Percentiles rank a stretch among this genome's conserved stretches.
These are phyloP conservation scores for Phyllostomus hastatus DNA, from an alignment of 2,113 vertebrate genomes.

Conservation along the genomic window DNA sequence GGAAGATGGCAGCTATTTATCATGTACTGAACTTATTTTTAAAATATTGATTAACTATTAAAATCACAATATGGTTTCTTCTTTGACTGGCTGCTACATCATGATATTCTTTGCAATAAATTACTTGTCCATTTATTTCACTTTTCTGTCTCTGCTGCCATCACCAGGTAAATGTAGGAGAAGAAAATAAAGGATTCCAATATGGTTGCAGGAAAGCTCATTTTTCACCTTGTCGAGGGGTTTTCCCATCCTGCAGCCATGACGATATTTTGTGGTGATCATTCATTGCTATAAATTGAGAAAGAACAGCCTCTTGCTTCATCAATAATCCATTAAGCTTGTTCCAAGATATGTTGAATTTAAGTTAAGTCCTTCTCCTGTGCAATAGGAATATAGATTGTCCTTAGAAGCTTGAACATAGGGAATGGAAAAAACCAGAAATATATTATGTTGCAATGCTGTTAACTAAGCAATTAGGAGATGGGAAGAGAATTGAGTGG, in stretches of 20 bases:
- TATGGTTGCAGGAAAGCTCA: neutral
- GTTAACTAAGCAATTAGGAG: neutral
- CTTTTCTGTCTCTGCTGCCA: constrained; percentile 5
- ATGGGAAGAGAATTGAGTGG: neutral
- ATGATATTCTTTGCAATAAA: constrained; percentile 21
- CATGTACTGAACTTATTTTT: neutral
- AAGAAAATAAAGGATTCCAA: constrained; percentile 31
- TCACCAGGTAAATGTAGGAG: neutral
- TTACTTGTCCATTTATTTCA: neutral
- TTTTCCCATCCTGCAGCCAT: neutral
- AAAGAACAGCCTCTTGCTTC: constrained; percentile 29
- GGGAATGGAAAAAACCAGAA: neutral
- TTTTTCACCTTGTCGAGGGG: constrained; percentile 34
- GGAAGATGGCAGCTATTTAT: neutral
- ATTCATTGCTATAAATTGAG: neutral
- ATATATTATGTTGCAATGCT: neutral
- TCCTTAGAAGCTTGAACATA: neutral
- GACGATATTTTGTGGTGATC: neutral
- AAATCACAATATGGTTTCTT: neutral
- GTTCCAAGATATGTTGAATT: neutral
- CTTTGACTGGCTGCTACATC: neutral
- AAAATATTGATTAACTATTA: neutral
- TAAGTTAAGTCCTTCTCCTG: neutral
- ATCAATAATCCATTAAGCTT: constrained; percentile 44
- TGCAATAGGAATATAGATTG: neutral